These are phyloP conservation scores for Diloba caeruleocephala DNA, from an alignment of 2,888 invertebrate species.

Conservation along the genomic window DNA sequence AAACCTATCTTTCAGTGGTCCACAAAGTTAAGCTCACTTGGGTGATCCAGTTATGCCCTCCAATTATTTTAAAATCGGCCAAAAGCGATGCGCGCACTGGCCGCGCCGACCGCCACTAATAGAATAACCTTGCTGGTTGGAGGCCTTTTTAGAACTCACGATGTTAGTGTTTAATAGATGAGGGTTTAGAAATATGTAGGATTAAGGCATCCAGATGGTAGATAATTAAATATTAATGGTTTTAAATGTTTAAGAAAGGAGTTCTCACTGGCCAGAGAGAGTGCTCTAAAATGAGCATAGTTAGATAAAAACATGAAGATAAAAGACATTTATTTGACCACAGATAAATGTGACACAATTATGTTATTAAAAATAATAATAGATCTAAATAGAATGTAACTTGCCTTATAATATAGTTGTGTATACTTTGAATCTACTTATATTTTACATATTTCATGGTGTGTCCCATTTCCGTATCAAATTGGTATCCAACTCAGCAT, in stretches of 20 bases:
- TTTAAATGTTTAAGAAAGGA: neutral
- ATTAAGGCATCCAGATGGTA: neutral
- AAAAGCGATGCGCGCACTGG: slow-evolving; percentile 53
- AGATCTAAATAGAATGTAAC: too few relatives aligned
- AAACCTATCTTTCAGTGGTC: slow-evolving; percentile 33
- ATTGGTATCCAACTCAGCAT: too few relatives aligned
- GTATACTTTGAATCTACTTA: too few relatives aligned
- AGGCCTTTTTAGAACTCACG: slow-evolving; percentile 43
- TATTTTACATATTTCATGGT: too few relatives aligned
- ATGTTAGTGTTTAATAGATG: slow-evolving; percentile 27
- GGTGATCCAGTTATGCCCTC: slow-evolving; percentile 66
- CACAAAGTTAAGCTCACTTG: slow-evolving; percentile 37
- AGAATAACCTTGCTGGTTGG: slow-evolving; percentile 59
- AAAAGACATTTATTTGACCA: too few relatives aligned
- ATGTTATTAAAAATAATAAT: too few relatives aligned
- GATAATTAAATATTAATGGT: neutral
- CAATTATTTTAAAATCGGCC: slow-evolving; percentile 75
- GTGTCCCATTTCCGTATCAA: too few relatives aligned
- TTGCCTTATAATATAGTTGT: too few relatives aligned
- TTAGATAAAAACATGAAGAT: too few relatives aligned
- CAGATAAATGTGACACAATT: too few relatives aligned
- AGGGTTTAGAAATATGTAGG: slow-evolving; percentile 5
- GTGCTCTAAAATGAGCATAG: too few relatives aligned
- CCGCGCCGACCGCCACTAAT: slow-evolving; percentile 55
- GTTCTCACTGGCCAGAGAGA: too few relatives aligned